Base-by-base conservation (phyloP, 2,113 vertebrate genomes). In the Megaptera novaeangliae region DNA sequence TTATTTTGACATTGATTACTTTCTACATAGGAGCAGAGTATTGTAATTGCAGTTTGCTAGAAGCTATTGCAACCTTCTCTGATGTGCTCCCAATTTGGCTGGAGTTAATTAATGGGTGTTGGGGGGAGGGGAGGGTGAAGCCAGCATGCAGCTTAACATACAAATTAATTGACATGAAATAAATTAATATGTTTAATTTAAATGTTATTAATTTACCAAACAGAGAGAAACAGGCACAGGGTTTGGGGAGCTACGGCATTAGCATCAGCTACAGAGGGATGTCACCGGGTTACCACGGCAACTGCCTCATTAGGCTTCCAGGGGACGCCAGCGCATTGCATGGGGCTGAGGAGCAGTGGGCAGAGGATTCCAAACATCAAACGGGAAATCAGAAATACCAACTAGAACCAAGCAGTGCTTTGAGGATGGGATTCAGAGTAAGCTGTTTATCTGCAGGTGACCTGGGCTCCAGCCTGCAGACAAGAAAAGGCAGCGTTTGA, bases 1-100 rank as follows among this genome's bases (percentile, higher is more conserved):
- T 98, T 99, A 98, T 98, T 98, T 95, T 97, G 98, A 98, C 98
- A 89, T 97, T 97, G 98, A 98, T 98, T 98, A 97, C 97, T 98
- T 97, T 97, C 97, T 93, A 20, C 95, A 94, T 52, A 94, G 98
- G 95, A 98, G 95, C 96, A 0, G 29, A 97, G 96, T 1, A 34
- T 92, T 86, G 78, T 18, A 91, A 96, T 49, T 96, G 96, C 97
- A 85, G 98, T 97, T 96, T 96, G 98, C 97, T 91, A 91, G 95
- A 94, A 92, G 97, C 87, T 75, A 90, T 59, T 36, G 6, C 95
- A 55, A 88, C 27, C 31, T 86, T 82, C 59, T 91, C 57, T 92
- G 96, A 97, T 63, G 98, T 74, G 96, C 94, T 97, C 59, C 74
- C n/a, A 83, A 95, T 97, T 80, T 96, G 96, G 90, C 92, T 97